A percentile compares a stretch with the other conserved stretches of the same genome.
Evolutionary conservation across 2,888 invertebrate species (phyloP).

Genomic region (Clunio marinus): DNA sequence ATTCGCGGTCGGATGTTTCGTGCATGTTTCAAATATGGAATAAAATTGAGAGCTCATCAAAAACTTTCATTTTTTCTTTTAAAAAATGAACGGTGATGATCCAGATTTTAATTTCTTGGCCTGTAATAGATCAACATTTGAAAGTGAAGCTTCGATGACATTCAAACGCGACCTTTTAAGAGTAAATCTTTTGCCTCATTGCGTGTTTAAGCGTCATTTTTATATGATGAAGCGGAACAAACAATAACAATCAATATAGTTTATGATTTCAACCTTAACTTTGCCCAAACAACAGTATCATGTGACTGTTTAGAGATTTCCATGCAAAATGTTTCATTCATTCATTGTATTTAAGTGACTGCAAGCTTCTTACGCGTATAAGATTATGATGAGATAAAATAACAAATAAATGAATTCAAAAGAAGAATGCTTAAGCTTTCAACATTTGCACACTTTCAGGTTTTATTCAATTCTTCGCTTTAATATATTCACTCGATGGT

Average conservation of each 20-base stretch:
- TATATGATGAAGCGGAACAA: too few relatives aligned
- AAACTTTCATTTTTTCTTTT: conserved; percentile 20
- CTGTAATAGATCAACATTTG: neutral
- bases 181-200: too few relatives aligned
- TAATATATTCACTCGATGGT: too few relatives aligned
- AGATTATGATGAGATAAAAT: neutral
- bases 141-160: neutral
- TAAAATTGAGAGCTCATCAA: neutral
- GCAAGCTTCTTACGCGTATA: neutral
- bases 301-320: neutral
- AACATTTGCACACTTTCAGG: too few relatives aligned
- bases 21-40: conserved; percentile 6
- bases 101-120: neutral
- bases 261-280: too few relatives aligned
- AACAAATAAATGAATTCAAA: too few relatives aligned
- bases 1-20: neutral
- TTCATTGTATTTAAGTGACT: neutral
- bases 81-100: neutral
- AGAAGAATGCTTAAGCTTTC: too few relatives aligned
- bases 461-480: too few relatives aligned
- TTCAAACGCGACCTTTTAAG: too few relatives aligned
- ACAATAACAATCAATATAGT: too few relatives aligned
- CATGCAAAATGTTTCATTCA: neutral
- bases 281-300: too few relatives aligned
- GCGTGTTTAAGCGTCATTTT: too few relatives aligned